Percentiles rank a stretch among this genome's conserved stretches.
phyloP scores from a whole-genome alignment of 2,888 invertebrate species.

The Gasteruption jaculator region DNA sequence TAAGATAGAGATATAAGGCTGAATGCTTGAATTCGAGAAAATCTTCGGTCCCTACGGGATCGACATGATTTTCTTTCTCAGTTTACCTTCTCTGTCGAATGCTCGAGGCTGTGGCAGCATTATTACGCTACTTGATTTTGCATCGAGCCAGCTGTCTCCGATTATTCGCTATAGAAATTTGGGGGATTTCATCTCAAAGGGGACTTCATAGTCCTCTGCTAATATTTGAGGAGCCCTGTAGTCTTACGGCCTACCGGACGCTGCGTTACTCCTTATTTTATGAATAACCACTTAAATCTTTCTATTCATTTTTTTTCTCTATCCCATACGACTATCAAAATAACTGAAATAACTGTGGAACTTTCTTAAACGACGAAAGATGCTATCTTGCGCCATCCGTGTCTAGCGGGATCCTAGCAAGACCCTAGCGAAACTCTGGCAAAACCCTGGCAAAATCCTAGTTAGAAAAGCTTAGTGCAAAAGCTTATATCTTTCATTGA shows the following conservation, averaged over 20 bases:
- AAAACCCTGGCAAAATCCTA: no score
- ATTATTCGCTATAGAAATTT: constrained; percentile 47
- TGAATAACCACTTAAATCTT: no score
- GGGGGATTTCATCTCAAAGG: constrained; percentile 42
- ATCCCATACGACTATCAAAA: no score
- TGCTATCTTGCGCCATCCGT: no score
- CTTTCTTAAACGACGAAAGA: no score
- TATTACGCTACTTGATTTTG: constrained; percentile 52
- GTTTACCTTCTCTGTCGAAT: constrained; percentile 23
- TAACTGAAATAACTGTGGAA: no score
- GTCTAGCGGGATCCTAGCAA: no score
- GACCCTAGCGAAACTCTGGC: no score
- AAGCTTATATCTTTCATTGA: no score
- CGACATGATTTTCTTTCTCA: constrained; percentile 17
- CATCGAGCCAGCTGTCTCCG: constrained; percentile 48
- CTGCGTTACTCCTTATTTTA: no score
- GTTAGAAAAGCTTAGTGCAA: no score
- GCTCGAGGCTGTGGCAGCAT: constrained; percentile 32
- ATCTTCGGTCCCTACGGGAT: constrained; percentile 17
- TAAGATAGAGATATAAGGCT: constrained; percentile 9
- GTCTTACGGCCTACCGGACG: constrained; percentile 31
- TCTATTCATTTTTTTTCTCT: no score
- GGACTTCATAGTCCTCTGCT: constrained; percentile 42
- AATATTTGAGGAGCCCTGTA: constrained; percentile 45
- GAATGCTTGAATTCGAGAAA: constrained; percentile 8